A percentile compares a stretch with the other conserved stretches of the same genome.
phyloP scores from a whole-genome alignment of 1,140 invertebrate genomes.

The Zophobas morio region DNA sequence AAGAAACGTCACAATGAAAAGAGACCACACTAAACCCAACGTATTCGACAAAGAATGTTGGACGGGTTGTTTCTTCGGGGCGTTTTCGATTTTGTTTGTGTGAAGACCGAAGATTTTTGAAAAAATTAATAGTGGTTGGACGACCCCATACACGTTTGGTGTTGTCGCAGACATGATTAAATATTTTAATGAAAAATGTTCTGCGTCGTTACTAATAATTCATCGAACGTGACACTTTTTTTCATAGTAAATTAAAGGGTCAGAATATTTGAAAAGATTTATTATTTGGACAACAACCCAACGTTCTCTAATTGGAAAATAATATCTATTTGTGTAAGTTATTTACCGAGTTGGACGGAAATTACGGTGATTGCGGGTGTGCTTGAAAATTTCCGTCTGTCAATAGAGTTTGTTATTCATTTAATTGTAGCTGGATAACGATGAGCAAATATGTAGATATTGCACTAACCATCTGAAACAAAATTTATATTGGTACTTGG shows the following conservation, averaged over 20 bases:
- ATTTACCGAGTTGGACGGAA: too few relatives aligned
- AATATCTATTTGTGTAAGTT: too few relatives aligned
- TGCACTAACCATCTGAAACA: conserved; percentile 30
- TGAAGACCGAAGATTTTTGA: conserved; percentile 19
- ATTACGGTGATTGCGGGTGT: too few relatives aligned
- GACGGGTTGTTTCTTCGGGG: background rate
- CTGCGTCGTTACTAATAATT: too few relatives aligned
- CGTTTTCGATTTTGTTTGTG: conserved; percentile 5
- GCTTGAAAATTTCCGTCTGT: too few relatives aligned
- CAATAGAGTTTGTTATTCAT: too few relatives aligned
- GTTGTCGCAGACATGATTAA: background rate
- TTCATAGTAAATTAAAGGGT: too few relatives aligned
- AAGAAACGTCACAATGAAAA: background rate
- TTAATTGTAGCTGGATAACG: conserved; percentile 18
- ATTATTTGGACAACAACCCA: too few relatives aligned
- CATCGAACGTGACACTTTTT: too few relatives aligned
- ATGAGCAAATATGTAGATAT: conserved; percentile 33
- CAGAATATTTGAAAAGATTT: too few relatives aligned
- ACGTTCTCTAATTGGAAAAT: too few relatives aligned
- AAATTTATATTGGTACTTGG: background rate
- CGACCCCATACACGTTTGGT: background rate
- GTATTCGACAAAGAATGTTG: too few relatives aligned
- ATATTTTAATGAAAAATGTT: background rate
- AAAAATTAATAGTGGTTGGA: conserved; percentile 18
- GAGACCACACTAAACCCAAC: background rate